A percentile compares a stretch with the other conserved stretches of the same genome.
These are phyloP conservation scores for Chaetura pelagica DNA, from an alignment of 2,113 vertebrate species.

Conservation along the genomic window DNA sequence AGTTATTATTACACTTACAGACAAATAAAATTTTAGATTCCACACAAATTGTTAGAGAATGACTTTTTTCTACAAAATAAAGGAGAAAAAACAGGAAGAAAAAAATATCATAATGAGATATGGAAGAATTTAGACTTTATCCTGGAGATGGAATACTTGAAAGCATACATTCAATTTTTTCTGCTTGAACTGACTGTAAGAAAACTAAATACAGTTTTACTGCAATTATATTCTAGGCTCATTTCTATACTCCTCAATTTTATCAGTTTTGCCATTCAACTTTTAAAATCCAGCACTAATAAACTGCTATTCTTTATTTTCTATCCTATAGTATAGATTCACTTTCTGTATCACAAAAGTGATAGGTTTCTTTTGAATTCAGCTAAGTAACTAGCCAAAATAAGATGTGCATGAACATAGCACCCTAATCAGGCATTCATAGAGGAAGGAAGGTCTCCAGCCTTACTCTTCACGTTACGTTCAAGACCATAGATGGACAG, in stretches of 20 bases:
- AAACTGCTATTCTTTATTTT: not conserved
- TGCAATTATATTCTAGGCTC: not conserved
- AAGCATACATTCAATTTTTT: not conserved
- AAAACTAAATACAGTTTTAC: not conserved
- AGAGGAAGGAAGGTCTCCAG: not conserved
- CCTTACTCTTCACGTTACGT: not conserved
- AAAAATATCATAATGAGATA: not conserved
- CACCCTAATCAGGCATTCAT: not conserved
- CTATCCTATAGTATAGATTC: not conserved
- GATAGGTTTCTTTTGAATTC: not conserved
- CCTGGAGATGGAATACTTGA: not conserved
- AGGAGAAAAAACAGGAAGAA: not conserved
- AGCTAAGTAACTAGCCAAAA: not conserved
- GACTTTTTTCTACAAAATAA: not conserved
- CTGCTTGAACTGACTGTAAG: not conserved
- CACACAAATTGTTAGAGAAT: not conserved
- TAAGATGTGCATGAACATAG: not conserved
- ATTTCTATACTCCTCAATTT: not conserved
- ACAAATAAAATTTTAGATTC: not conserved
- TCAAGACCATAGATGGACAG: not conserved
- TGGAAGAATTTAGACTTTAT: not conserved
- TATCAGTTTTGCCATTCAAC: not conserved
- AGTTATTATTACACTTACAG: not conserved
- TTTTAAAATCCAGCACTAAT: not conserved
- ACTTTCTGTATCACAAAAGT: not conserved